These are phyloP conservation scores for Psephotus haematonotus DNA, from an alignment of 2,113 vertebrate species.

Conservation along the genomic window DNA sequence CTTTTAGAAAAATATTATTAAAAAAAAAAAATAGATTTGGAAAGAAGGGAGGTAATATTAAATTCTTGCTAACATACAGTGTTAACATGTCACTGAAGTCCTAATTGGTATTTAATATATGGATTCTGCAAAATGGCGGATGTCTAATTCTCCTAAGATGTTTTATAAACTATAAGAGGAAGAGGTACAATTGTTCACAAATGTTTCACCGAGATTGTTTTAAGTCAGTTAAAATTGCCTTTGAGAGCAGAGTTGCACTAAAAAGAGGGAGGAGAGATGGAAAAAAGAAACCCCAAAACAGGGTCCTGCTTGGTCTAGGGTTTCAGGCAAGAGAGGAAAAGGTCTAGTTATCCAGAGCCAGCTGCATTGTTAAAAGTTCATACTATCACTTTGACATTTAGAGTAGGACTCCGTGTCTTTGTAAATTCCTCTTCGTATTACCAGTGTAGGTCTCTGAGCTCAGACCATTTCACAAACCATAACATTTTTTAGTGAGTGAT, in stretches of 20 bases:
- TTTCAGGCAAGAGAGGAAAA: constrained; percentile 72
- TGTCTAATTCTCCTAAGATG: background rate
- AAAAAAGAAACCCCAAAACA: constrained; percentile 62
- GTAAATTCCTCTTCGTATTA: constrained; percentile 81
- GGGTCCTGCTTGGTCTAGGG: constrained; percentile 61
- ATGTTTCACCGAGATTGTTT: constrained; percentile 1
- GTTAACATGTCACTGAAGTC: background rate
- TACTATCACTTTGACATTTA: constrained; percentile 81
- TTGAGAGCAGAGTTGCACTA: constrained; percentile 37
- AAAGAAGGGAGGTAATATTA: background rate
- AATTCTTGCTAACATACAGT: background rate
- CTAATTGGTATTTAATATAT: background rate
- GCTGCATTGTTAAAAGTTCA: constrained; percentile 79
- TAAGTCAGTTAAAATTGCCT: constrained; percentile 56
- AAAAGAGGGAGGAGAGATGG: constrained; percentile 26
- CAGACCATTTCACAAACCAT: constrained; percentile 82
- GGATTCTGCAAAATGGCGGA: background rate
- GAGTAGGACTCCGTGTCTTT: constrained; percentile 77
- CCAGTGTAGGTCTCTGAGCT: constrained; percentile 74
- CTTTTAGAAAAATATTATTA: background rate
- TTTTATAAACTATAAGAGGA: background rate
- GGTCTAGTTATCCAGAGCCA: constrained; percentile 72
- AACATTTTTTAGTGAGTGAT: constrained; percentile 85
- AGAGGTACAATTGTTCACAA: constrained; percentile 20
- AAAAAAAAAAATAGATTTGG: background rate